Evolutionary conservation across 1,140 invertebrate genomes (phyloP).

Genomic region (Habropoda laboriosa): DNA sequence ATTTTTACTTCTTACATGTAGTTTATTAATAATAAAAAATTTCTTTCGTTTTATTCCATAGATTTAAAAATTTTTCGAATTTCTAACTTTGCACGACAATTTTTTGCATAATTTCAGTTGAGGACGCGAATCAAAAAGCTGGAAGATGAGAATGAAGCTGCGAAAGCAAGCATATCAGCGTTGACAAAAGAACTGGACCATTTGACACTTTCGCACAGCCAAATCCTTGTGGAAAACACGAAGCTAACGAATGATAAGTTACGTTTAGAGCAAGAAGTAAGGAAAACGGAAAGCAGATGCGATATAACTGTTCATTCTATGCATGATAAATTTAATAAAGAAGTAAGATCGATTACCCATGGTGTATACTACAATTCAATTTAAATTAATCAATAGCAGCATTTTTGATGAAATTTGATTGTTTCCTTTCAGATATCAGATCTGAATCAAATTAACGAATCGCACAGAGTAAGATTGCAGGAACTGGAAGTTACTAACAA

Average conservation of each 20-base stretch:
- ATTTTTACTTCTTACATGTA: no score
- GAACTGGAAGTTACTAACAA: conserved; percentile 77
- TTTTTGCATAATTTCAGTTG: conserved; percentile 66
- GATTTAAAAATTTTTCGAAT: no score
- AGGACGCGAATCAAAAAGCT: conserved; percentile 73
- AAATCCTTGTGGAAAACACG: conserved; percentile 84
- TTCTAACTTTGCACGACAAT: no score
- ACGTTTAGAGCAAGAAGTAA: conserved; percentile 80
- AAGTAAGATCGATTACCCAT: conserved; percentile 56
- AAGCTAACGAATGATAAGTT: conserved; percentile 85
- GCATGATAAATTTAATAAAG: conserved; percentile 77
- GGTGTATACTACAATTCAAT: neutral
- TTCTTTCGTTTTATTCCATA: no score
- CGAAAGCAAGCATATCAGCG: conserved; percentile 71
- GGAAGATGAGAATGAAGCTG: conserved; percentile 76
- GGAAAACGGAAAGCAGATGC: conserved; percentile 74
- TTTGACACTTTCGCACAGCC: conserved; percentile 82
- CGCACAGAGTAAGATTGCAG: conserved; percentile 73
- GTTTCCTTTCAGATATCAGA: conserved; percentile 70
- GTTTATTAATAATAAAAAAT: no score
- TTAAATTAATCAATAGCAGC: neutral
- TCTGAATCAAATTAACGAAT: conserved; percentile 78
- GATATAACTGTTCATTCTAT: conserved; percentile 69
- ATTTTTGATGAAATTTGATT: neutral
- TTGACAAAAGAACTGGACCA: conserved; percentile 79